Percentiles rank a stretch among this genome's conserved stretches.
phyloP scores from a whole-genome alignment of 92 coral and sea anemone species.

The Epizoanthus rinbou region DNA sequence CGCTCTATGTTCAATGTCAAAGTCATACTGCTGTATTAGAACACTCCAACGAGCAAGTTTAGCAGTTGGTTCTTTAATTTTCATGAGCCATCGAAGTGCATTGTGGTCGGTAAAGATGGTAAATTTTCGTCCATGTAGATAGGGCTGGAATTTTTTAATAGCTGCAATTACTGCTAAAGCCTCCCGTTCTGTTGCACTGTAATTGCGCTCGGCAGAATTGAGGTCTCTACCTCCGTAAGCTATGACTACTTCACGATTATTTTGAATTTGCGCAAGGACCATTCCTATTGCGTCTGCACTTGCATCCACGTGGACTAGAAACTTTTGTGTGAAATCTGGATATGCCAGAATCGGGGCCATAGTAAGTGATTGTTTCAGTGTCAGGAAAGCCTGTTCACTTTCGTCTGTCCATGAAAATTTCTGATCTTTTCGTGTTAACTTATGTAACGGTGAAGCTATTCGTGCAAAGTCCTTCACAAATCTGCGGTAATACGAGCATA shows the following conservation, averaged over 20 bases:
- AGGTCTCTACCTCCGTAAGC: slow-evolving; percentile 60
- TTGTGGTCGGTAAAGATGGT: slow-evolving; percentile 44
- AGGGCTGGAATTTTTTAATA: slow-evolving; percentile 41
- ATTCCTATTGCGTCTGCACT: slow-evolving; percentile 44
- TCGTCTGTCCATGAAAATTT: slow-evolving; percentile 13
- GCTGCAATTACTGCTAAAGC: slow-evolving; percentile 54
- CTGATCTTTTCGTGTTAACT: slow-evolving; percentile 16
- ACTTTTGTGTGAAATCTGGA: slow-evolving; percentile 27
- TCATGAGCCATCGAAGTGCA: slow-evolving; percentile 57
- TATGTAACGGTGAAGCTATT: slow-evolving; percentile 20
- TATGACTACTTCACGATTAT: slow-evolving; percentile 53
- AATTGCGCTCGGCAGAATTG: slow-evolving; percentile 51
- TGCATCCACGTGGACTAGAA: slow-evolving; percentile 34
- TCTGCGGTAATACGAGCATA: slow-evolving; percentile 35
- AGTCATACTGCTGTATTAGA: slow-evolving; percentile 45
- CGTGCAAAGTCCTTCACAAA: slow-evolving; percentile 34
- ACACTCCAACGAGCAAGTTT: slow-evolving; percentile 37
- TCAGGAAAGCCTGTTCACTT: slow-evolving; percentile 14
- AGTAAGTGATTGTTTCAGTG: not conserved
- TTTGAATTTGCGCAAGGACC: slow-evolving; percentile 51
- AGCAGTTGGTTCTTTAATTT: slow-evolving; percentile 40
- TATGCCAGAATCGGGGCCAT: slow-evolving; percentile 34
- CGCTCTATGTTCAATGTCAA: slow-evolving; percentile 34
- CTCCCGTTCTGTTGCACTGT: slow-evolving; percentile 63
- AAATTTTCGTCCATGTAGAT: slow-evolving; percentile 44